phyloP scores from a whole-genome alignment of 2,888 invertebrate species.

The Nephrotoma appendiculata region DNA sequence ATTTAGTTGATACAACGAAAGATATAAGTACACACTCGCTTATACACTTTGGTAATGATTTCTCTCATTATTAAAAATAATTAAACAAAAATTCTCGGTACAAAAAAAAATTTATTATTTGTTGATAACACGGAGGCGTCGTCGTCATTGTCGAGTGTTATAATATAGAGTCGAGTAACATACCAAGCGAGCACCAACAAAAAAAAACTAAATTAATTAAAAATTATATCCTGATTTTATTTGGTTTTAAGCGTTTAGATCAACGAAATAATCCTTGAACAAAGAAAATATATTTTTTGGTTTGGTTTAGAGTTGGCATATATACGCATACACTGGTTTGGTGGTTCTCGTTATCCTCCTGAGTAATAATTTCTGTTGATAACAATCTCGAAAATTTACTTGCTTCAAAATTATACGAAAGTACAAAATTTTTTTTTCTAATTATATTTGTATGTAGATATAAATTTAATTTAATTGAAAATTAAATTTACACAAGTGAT shows the following conservation, averaged over 20 bases:
- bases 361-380: not conserved
- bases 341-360: not conserved
- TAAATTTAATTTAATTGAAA: not conserved
- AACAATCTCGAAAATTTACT: not conserved
- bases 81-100: not conserved
- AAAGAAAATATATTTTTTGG: not conserved
- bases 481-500: not conserved
- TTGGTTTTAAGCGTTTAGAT: not conserved
- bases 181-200: not conserved
- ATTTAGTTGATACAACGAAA: not conserved
- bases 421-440: not conserved
- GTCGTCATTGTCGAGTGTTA: too few species aligned
- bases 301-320: not conserved
- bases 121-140: not conserved
- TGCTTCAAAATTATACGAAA: not conserved
- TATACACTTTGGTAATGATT: not conserved
- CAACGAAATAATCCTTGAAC: not conserved
- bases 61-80: not conserved
- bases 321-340: not conserved
- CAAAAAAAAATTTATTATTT: not conserved
- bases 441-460: not conserved
- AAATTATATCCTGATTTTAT: not conserved
- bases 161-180: not conserved
- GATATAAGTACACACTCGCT: not conserved
- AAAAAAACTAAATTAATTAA: not conserved